These are phyloP conservation scores for Chromis chromis DNA, from an alignment of 2,797 vertebrate species.

Conservation along the genomic window DNA sequence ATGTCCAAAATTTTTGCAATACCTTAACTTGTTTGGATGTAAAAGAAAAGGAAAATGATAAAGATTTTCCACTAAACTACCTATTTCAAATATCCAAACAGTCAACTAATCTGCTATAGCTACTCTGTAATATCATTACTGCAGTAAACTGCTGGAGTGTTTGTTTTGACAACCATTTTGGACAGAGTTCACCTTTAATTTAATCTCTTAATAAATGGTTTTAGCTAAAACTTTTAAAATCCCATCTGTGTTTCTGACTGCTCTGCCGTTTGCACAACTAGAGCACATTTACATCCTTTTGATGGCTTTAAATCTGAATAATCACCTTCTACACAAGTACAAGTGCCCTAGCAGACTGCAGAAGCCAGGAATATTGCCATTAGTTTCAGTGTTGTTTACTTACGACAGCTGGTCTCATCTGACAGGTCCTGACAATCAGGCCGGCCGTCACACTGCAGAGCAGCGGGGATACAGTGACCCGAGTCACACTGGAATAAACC, in stretches of 20 bases:
- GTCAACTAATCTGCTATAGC: too few species aligned
- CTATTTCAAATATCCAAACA: neutral
- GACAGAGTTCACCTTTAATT: neutral
- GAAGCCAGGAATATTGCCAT: neutral
- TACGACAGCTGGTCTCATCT: slow-evolving; percentile 83
- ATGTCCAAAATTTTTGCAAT: too few species aligned
- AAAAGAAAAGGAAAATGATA: neutral
- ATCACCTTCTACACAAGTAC: neutral
- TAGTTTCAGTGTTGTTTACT: slow-evolving; percentile 52
- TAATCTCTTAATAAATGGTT: neutral
- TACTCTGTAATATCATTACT: neutral
- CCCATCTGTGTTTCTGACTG: neutral
- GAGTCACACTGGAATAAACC: slow-evolving; percentile 81
- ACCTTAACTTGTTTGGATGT: neutral
- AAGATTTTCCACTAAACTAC: too few species aligned
- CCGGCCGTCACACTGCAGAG: slow-evolving; percentile 76
- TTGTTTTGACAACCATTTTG: neutral
- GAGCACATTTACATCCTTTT: neutral
- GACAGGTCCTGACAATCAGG: slow-evolving; percentile 80
- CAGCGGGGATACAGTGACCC: slow-evolving; percentile 79
- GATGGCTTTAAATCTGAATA: neutral
- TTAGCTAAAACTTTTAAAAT: neutral
- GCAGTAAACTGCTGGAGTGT: neutral
- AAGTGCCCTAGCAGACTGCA: neutral
- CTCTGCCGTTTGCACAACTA: neutral